Evolutionary conservation across 1,140 invertebrate species (phyloP).

Genomic region (Trichomalopsis sarcophagae): DNA sequence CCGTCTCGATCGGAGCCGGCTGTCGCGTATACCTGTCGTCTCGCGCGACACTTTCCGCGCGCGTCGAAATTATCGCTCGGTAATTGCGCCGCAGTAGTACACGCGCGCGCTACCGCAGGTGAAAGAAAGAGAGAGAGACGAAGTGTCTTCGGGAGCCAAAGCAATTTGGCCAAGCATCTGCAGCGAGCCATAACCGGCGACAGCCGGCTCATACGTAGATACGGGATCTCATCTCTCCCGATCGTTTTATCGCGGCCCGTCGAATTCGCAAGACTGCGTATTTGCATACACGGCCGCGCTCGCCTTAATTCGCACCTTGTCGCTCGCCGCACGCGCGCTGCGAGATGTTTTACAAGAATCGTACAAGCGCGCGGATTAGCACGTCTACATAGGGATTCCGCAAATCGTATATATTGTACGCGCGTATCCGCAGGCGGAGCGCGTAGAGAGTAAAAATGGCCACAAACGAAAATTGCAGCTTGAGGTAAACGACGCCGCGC

Average conservation of each 20-base stretch:
- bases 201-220: conserved; percentile 50
- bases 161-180: conserved; percentile 50
- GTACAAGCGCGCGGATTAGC: neutral
- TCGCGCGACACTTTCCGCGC: conserved; percentile 49
- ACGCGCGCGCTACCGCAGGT: conserved; percentile 13
- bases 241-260: conserved; percentile 1
- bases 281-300: conserved; percentile 13
- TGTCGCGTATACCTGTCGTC: neutral
- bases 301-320: neutral
- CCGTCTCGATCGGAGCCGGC: neutral
- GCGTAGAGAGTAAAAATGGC: neutral
- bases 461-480: conserved; percentile 1
- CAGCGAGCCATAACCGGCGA: conserved; percentile 31
- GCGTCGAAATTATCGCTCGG: conserved; percentile 19
- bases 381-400: neutral
- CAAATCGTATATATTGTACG: neutral
- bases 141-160: neutral
- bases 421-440: neutral
- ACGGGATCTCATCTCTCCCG: neutral
- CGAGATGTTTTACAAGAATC: neutral
- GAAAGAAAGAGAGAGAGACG: neutral
- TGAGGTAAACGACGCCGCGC: conserved; percentile 5
- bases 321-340: no score
- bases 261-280: neutral
- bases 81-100: conserved; percentile 3